Percentiles rank a stretch among this genome's conserved stretches.
These are phyloP conservation scores for Pteronotus mesoamericanus DNA, from an alignment of 2,797 vertebrate genomes.

Conservation along the genomic window DNA sequence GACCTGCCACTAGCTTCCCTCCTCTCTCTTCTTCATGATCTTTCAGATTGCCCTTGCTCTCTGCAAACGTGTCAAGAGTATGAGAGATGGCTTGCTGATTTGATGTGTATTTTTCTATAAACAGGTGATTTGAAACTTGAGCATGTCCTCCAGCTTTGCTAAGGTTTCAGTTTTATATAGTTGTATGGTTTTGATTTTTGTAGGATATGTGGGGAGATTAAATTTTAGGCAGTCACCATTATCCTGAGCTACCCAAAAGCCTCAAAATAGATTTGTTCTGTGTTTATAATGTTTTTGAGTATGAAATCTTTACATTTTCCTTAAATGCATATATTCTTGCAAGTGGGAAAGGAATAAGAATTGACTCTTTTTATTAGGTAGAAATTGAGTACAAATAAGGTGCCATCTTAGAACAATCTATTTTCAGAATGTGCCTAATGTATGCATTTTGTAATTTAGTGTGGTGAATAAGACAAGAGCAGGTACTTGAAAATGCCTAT, in stretches of 20 bases:
- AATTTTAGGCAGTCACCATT: background rate
- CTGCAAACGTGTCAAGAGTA: background rate
- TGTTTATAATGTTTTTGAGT: background rate
- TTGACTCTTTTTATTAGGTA: background rate
- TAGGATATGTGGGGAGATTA: background rate
- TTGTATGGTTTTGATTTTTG: conserved; percentile 38
- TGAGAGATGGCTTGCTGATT: background rate
- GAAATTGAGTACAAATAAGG: background rate
- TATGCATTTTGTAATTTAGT: background rate
- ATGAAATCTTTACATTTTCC: background rate
- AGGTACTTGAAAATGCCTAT: conserved; percentile 5
- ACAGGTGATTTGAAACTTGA: background rate
- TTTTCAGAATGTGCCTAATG: background rate
- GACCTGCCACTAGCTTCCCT: background rate
- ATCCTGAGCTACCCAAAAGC: background rate
- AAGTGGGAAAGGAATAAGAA: background rate
- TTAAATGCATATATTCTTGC: background rate
- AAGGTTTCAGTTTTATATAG: background rate
- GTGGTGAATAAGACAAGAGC: background rate
- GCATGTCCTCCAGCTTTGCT: background rate
- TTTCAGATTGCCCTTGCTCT: background rate
- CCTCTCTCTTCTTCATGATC: background rate
- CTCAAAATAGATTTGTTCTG: background rate
- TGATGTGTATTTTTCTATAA: background rate
- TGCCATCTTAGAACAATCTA: background rate